Evolutionary conservation across 1,140 invertebrate genomes (phyloP), one percentile per base, ranked within the genome.

Genomic region (Drosophila lacertosa): DNA sequence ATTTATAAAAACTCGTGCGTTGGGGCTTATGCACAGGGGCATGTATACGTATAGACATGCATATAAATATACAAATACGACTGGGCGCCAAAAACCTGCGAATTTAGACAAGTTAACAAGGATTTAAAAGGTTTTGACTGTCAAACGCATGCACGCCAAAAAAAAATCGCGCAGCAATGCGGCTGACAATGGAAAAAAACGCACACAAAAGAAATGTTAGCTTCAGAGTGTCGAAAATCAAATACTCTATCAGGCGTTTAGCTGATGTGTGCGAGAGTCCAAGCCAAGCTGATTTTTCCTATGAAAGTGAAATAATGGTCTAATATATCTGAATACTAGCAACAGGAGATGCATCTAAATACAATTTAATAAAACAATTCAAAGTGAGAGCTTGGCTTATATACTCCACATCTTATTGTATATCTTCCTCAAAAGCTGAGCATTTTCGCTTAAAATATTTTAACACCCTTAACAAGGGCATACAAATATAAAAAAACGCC

Each of bases 41-140:
- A 50, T 20, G 33, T 9, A 26, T 11, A 24, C 7, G 18, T 35
- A 44, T 11, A 15, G 50, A 68, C 59, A 42, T 62, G 13, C n/a
- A 16, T 24, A 44, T 45, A 13, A 24, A 37, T 24, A 22, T 44
- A 59, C n/a, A 55, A 66, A 60, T 71, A 7, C 7, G 67, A 65
- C 66, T 75, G 68, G 62, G 63, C 63, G 73, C 69, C 45, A 79
- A 71, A 71, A 83, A 89, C 80, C 77, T 78, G 80, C 70, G 74
- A 74, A 75, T 89, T 89, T 89, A 78, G 77, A 71, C 67, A 89
- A 89, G 74, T 89, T 89, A 89, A 89, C 84, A 89, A 78, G 84
- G 86, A 89, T 89, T 89, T 89, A 89, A 89, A 89, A 89, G 86
- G 86, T 84, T 89, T 89, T 89, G 66, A 50, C 86, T 89, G 84